Evolutionary conservation across 2,888 invertebrate genomes (phyloP).

Genomic region (Parascotia fuliginaria): DNA sequence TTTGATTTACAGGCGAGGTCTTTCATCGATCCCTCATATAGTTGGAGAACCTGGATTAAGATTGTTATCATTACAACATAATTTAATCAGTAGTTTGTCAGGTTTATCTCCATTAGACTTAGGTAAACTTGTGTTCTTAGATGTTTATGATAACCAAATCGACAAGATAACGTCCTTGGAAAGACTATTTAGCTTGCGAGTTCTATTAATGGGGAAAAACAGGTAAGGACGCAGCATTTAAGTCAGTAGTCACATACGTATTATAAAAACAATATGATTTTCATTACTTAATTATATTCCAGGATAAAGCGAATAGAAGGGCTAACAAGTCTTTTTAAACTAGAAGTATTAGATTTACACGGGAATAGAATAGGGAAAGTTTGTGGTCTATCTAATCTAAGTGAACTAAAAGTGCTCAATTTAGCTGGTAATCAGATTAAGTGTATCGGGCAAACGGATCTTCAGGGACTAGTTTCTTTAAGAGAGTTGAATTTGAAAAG

Average conservation of each 20-base stretch:
- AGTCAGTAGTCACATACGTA: too few relatives aligned
- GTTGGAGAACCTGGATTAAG: slow-evolving; percentile 93
- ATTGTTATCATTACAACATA: slow-evolving; percentile 96
- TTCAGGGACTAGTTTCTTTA: slow-evolving; percentile 91
- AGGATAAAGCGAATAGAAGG: slow-evolving; percentile 93
- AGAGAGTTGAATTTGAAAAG: slow-evolving; percentile 95
- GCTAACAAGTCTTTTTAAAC: slow-evolving; percentile 88
- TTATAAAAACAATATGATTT: not conserved
- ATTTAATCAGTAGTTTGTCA: slow-evolving; percentile 92
- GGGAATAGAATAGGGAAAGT: slow-evolving; percentile 95
- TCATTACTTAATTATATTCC: slow-evolving; percentile 20
- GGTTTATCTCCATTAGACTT: slow-evolving; percentile 85
- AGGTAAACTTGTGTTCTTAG: slow-evolving; percentile 94
- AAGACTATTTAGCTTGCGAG: slow-evolving; percentile 91
- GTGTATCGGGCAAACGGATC: slow-evolving; percentile 90
- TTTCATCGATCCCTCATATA: slow-evolving; percentile 93
- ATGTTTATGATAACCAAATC: slow-evolving; percentile 97
- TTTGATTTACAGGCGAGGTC: slow-evolving; percentile 87
- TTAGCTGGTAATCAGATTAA: slow-evolving; percentile 96
- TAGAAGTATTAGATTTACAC: slow-evolving; percentile 97
- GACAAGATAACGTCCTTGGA: slow-evolving; percentile 93
- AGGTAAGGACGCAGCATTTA: slow-evolving; percentile 82
- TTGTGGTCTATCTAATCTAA: slow-evolving; percentile 88
- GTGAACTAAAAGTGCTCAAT: slow-evolving; percentile 95
- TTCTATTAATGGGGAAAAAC: slow-evolving; percentile 96